These are phyloP conservation scores for Rhinichthys osculus DNA, from an alignment of 2,797 vertebrate species.

Conservation along the genomic window DNA sequence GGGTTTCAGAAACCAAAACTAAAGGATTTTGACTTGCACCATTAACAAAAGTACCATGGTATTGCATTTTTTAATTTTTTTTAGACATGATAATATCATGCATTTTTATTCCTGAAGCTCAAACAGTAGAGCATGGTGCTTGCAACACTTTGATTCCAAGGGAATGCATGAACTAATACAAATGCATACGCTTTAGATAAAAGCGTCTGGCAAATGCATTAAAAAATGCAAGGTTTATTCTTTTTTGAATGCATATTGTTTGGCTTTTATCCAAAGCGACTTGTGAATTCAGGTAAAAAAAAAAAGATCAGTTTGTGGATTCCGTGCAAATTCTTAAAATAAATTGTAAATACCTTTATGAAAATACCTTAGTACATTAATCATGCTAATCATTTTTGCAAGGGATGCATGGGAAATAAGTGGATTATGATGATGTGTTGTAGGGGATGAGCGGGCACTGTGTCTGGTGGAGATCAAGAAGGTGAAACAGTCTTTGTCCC, in stretches of 20 bases:
- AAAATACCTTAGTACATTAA: neutral
- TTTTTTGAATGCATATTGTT: neutral
- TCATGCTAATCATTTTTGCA: neutral
- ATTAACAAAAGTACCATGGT: neutral
- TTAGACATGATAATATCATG: neutral
- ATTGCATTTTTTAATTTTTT: neutral
- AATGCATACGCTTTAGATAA: neutral
- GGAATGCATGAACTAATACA: neutral
- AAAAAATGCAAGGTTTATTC: neutral
- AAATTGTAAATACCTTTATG: neutral
- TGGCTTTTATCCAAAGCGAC: neutral
- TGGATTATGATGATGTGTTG: constrained; percentile 47
- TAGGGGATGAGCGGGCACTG: constrained; percentile 94
- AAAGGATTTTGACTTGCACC: neutral
- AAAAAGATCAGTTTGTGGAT: neutral
- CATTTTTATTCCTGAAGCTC: neutral
- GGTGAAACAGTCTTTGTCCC: constrained; percentile 94
- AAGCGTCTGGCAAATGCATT: neutral
- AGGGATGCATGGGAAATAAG: neutral
- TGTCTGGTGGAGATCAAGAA: constrained; percentile 96
- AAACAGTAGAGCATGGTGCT: neutral
- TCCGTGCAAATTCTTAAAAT: neutral
- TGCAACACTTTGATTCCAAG: neutral
- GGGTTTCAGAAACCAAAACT: neutral
- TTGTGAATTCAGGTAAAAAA: neutral